Conservation (phyloP, 2,113 vertebrate genomes). For the Muntiacus muntjak region DNA sequence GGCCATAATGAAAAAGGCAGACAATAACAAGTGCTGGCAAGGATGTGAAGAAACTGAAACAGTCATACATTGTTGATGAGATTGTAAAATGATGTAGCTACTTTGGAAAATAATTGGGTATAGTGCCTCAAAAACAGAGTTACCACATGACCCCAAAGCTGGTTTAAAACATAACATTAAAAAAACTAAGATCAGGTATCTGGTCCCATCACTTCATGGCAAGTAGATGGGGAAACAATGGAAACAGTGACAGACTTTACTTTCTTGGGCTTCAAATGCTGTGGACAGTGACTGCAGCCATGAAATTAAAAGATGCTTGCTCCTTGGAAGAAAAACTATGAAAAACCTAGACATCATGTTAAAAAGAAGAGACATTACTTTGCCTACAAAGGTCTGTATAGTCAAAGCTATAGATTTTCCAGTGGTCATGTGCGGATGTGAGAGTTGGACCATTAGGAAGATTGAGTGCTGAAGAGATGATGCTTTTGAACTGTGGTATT, state of each 20-base stretch:
- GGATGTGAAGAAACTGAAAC: neutral
- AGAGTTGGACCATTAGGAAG: neutral
- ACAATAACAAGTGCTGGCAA: neutral
- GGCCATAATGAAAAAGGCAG: neutral
- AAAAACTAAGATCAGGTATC: neutral
- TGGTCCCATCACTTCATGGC: neutral
- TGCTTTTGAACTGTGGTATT: neutral
- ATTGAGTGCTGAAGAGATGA: neutral
- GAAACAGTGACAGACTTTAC: neutral
- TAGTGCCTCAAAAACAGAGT: neutral
- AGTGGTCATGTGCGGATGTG: neutral
- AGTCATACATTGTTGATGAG: neutral
- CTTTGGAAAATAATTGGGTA: neutral
- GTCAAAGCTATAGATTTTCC: neutral
- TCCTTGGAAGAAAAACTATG: neutral
- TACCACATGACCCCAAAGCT: neutral
- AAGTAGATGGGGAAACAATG: neutral
- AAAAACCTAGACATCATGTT: neutral
- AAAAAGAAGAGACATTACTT: neutral
- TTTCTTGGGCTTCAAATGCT: neutral
- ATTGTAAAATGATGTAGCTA: neutral
- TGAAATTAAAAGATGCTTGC: neutral
- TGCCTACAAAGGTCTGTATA: accelerated
- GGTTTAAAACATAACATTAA: neutral
- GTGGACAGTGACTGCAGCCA: neutral